Base-by-base conservation (phyloP, 2,797 vertebrate genomes). In the Etheostoma perlongum region DNA sequence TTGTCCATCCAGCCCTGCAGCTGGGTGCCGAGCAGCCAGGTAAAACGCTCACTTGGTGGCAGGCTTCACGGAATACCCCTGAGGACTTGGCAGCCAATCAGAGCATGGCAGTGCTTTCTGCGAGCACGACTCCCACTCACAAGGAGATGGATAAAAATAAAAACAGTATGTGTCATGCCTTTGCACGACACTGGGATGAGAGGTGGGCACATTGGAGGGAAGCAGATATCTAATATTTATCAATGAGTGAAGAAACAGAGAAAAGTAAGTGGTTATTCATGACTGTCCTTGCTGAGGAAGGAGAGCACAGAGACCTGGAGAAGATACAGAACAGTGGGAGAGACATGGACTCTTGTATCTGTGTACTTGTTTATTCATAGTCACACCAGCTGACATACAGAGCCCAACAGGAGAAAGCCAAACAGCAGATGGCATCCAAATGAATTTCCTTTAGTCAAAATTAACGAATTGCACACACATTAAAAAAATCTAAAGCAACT, bases 121-220 rank as follows among this genome's bases (percentile, higher is more conserved):
- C 74, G 71, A 84, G 70, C 84, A 72, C 18, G 21, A 69, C 70
- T 87, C 70, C 82, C 76, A 48, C 89, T 91, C 59, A 73, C 78
- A 78, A 81, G 76, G 84, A 85, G 84, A 79, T 8, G 68, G 90
- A 90, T 93, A 94, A 93, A 94, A 94, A 95, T 95, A 94, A 92
- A 92, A 88, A 72, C 67, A 1, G 63, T 48, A 76, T 52, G 27
- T 78, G 83, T 85, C 85, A 85, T 82, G 79, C 82, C 85, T 91
- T 90, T 16, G 75, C 90, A 93, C 67, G 55, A 81, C 85, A 91
- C 67, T 42, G 25, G 33, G 74, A 86, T 66, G 73, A 59, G 71
- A 86, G 88, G 74, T 59, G 13, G 13, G 77, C 61, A 59, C 33
- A 23, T 55, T 10, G 51, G 78, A 81, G 77, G 88, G 67, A 74